Conservation (phyloP, 2,113 vertebrate species). For the Myotis yumanensis region DNA sequence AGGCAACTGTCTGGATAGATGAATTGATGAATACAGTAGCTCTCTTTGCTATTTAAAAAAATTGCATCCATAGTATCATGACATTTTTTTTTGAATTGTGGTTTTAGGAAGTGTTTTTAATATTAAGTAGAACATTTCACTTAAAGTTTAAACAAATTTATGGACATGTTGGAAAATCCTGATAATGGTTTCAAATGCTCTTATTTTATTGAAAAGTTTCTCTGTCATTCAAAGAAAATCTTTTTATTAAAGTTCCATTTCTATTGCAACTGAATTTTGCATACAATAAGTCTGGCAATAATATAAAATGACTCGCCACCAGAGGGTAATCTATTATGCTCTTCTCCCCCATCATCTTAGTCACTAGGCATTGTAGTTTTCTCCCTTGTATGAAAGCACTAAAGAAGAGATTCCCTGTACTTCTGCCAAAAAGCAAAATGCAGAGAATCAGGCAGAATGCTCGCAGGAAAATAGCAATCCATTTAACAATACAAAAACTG, state of each 20-base stretch:
- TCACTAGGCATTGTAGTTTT: not conserved
- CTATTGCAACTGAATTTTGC: conserved; percentile 2
- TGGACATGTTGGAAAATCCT: not conserved
- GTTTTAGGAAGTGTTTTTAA: not conserved
- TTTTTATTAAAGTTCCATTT: conserved; percentile 33
- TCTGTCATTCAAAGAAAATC: conserved; percentile 13
- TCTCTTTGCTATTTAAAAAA: not conserved
- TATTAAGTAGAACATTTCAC: not conserved
- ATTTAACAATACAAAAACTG: not conserved
- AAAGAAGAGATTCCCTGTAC: not conserved
- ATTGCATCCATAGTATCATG: not conserved
- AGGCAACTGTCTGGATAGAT: conserved; percentile 32
- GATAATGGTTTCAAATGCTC: not conserved
- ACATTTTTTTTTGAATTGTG: not conserved
- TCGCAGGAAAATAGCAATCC: not conserved
- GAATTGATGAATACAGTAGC: not conserved
- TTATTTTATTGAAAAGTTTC: conserved; percentile 1
- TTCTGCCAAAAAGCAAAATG: not conserved
- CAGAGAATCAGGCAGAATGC: not conserved
- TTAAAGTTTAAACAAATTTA: conserved; percentile 13
- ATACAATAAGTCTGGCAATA: not conserved
- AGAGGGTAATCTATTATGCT: not conserved
- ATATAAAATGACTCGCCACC: not conserved
- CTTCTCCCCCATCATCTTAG: not conserved
- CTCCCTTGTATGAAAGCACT: not conserved